Percentiles rank a stretch among this genome's conserved stretches.
Conservation (phyloP, 1,140 invertebrate species). For the Scaptomyza hsui region DNA sequence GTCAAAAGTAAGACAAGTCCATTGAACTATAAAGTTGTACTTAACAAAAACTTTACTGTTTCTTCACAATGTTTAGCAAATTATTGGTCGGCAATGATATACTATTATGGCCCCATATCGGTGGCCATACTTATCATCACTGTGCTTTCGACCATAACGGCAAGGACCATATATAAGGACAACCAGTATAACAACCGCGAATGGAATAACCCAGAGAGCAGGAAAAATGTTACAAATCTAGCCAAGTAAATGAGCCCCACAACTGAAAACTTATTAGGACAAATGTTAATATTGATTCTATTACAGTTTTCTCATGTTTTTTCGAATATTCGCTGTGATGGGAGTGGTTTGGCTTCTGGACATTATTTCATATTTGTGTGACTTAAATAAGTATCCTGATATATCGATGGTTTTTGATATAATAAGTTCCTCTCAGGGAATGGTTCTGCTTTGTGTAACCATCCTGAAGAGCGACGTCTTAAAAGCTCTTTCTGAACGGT, state of each 20-base stretch:
- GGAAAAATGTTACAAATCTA: no score
- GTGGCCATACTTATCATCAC: not conserved
- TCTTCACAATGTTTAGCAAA: not conserved
- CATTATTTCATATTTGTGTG: constrained; percentile 1
- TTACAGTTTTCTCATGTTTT: constrained; percentile 10
- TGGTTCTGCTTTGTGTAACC: no score
- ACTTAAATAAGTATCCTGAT: not conserved
- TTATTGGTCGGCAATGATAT: constrained; percentile 7
- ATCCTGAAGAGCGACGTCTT: no score
- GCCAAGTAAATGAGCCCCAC: no score
- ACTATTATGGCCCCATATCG: constrained; percentile 1
- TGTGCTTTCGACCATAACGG: not conserved
- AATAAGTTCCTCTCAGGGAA: no score
- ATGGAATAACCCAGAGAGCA: no score
- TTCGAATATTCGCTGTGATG: not conserved
- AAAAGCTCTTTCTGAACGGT: no score
- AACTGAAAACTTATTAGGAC: no score
- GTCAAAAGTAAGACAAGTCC: constrained; percentile 8
- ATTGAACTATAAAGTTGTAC: no score
- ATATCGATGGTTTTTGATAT: no score
- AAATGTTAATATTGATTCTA: not conserved
- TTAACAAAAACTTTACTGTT: no score
- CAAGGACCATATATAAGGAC: not conserved
- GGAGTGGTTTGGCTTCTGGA: constrained; percentile 1
- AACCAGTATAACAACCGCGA: no score